Evolutionary conservation across 2,888 invertebrate species (phyloP), one percentile per base, ranked within the genome.

Genomic region (Calameuta idolon): DNA sequence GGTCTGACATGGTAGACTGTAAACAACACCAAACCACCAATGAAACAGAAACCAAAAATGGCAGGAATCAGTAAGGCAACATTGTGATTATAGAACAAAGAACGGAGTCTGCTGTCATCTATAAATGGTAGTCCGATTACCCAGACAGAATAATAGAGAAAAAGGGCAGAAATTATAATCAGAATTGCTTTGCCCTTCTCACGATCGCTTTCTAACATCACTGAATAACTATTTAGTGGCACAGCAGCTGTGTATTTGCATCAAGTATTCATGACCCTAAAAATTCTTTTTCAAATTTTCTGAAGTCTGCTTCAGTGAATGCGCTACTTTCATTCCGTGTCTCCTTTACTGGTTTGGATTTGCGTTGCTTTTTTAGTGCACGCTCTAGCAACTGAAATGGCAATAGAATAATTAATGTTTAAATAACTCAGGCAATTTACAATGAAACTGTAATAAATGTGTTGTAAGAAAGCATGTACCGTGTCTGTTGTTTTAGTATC

Each of bases 301-400:
- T 92, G 84, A 95, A 95, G 75, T 95, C 94, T 87, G 95, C 95
- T 86, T 95, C 94, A 0, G 96, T 95, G 88, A 96, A 96, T 30
- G 93, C 95, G 0, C 95, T 94, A 78, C 93, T 92, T 82, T 94
- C 92, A 74, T 92, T 90, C 81, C 93, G 92, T 69, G 89, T 85
- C 37, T 92, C 87, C 87, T 93, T 90, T 23, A 90, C 85, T 78
- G 92, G 92, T 33, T 90, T 84, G 2, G 93, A 87, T 0, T 93
- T 92, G 78, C 93, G 93, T 77, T 93, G 92, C 83, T 92, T 93
- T 15, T 92, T 92, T 9, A 83, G 79, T 0, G 94, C 94, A 80
- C 95, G 91, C 82, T 93, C 91, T 69, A 95, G 89, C 76, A 95
- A 92, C 94, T 95, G 89, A 69, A 69, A 69, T 69, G 15, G 33